Evolutionary conservation across 2,797 vertebrate species (phyloP).

Genomic region (Perodicticus potto): DNA sequence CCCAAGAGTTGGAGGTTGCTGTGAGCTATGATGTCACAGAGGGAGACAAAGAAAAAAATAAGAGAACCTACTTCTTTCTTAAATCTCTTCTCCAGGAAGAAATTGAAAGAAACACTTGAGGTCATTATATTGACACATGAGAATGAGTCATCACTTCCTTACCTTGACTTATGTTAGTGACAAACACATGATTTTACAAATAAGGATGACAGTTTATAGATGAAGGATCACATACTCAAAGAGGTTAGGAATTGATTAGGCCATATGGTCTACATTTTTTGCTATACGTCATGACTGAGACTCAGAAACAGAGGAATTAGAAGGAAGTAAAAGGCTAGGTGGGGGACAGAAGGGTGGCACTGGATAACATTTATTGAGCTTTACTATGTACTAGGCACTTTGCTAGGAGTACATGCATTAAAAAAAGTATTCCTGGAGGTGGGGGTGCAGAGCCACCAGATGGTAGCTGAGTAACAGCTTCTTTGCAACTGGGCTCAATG

Average conservation of each 20-base stretch:
- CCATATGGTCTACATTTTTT: not conserved
- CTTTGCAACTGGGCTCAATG: too few relatives aligned
- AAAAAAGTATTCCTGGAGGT: not conserved
- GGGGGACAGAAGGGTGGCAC: not conserved
- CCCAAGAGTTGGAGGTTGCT: too few relatives aligned
- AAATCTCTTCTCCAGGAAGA: not conserved
- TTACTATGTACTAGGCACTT: not conserved
- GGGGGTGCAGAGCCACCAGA: too few relatives aligned
- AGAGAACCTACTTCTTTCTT: not conserved
- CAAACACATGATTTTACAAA: not conserved
- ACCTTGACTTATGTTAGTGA: not conserved
- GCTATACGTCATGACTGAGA: not conserved
- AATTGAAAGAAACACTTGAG: not conserved
- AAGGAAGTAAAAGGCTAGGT: not conserved
- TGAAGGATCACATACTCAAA: not conserved
- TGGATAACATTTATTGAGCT: not conserved
- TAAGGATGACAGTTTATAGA: not conserved
- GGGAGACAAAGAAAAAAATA: too few relatives aligned
- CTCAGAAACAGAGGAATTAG: slow-evolving; percentile 4
- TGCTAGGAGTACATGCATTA: not conserved
- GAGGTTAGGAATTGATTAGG: not conserved
- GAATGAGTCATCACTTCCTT: not conserved
- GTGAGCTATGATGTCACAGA: too few relatives aligned
- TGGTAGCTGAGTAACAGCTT: too few relatives aligned
- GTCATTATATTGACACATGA: fast-evolving